Evolutionary conservation across 2,113 vertebrate genomes (phyloP).

Genomic region (Myotis davidii): DNA sequence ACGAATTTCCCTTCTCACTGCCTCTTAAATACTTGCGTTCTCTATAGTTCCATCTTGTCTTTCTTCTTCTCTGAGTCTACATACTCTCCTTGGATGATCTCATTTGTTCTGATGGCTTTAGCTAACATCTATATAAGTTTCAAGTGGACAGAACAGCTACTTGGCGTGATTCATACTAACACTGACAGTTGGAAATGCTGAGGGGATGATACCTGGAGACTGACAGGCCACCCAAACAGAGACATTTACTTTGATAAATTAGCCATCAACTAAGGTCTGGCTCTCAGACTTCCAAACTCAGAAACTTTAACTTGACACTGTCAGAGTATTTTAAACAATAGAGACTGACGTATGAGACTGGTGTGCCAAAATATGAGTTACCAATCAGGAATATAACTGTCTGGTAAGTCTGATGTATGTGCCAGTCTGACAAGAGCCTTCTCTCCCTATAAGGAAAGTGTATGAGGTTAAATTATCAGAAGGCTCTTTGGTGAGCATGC

Average conservation of each 20-base stretch:
- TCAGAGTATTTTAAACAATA: constrained; percentile 67
- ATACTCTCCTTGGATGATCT: constrained; percentile 55
- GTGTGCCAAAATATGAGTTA: constrained; percentile 65
- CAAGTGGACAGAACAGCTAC: constrained; percentile 37
- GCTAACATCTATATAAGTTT: constrained; percentile 55
- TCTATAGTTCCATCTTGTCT: neutral
- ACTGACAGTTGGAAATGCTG: constrained; percentile 3
- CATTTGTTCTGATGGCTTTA: constrained; percentile 32
- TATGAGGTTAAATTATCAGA: constrained; percentile 22
- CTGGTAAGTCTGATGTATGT: constrained; percentile 31
- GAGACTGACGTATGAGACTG: constrained; percentile 36
- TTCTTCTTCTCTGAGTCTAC: constrained; percentile 26
- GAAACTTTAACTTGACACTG: constrained; percentile 53
- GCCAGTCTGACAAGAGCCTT: neutral
- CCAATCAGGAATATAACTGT: constrained; percentile 4
- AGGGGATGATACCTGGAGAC: constrained; percentile 62
- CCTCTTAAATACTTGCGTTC: neutral
- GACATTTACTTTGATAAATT: constrained; percentile 51
- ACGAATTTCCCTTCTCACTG: neutral
- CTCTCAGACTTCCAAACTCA: constrained; percentile 34
- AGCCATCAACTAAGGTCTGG: constrained; percentile 14
- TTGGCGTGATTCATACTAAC: constrained; percentile 53
- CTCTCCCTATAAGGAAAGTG: constrained; percentile 39
- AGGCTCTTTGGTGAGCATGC: neutral
- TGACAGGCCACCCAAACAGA: constrained; percentile 69